Evolutionary conservation across 2,113 vertebrate genomes (phyloP), one percentile per base, ranked within the genome.

Genomic region (Oryzias curvinotus): DNA sequence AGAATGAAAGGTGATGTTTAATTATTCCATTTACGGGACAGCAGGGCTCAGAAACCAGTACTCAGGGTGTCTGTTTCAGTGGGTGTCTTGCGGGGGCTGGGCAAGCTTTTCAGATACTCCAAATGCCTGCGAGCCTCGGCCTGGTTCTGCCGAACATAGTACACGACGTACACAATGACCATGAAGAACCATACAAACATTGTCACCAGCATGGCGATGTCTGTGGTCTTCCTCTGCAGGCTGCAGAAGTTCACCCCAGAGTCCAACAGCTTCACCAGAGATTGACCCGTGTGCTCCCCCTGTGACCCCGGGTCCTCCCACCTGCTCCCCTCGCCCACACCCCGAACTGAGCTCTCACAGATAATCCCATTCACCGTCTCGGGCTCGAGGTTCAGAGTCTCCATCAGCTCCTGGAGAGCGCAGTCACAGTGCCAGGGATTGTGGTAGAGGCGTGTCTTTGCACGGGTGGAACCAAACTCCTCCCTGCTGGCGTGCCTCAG

Each of bases 361-460:
- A 92, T 75, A 18, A 93, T 90, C n/a, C 88, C 88, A 1, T 90
- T 90, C 12, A 91, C 88, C 0, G 87, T 92, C 76, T 91, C 89
- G 0, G 89, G 67, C 68, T 92, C 92, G 74, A 92, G 82, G 65
- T 92, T 87, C 21, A 93, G 84, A 1, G 87, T 78, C 85, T 90
- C 87, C 84, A 92, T 86, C 68, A 93, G 85, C 63, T 92, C 89
- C 85, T 93, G 92, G 7, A 93, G 83, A n/a, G 82, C 52, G 50
- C 92, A 93, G 80, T 91, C 89, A 46, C 92, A 93, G 80, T 92
- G 91, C 91, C 92, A 93, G 23, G 92, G 92, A 78, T 93, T 93
- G 85, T 91, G 87, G 62, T 87, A 91, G 21, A 93, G 91, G 15
- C 90, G 87, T 0, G 84, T 91, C 73, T 90, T 92, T 21, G 90